These are phyloP conservation scores for Drosophila leonis DNA, from an alignment of 2,888 invertebrate species.

Conservation along the genomic window DNA sequence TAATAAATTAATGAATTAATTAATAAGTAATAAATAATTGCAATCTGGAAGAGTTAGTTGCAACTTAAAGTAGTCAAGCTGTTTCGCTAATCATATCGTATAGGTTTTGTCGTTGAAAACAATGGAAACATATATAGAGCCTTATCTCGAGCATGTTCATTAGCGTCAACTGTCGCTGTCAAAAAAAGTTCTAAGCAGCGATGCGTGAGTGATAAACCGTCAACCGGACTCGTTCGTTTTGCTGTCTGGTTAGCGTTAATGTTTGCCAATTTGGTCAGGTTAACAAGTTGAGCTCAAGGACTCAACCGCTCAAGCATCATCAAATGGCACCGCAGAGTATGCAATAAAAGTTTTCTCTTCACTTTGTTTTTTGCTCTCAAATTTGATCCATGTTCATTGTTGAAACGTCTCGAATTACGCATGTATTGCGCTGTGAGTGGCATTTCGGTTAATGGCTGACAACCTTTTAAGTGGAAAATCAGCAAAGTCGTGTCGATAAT, in stretches of 20 bases:
- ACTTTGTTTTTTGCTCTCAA: background rate
- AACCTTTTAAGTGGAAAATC: slow-evolving; percentile 58
- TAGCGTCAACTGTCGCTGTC: slow-evolving; percentile 36
- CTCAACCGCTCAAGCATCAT: slow-evolving; percentile 9
- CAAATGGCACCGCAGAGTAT: slow-evolving; percentile 41
- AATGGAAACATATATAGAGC: background rate
- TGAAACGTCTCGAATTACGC: slow-evolving; percentile 51
- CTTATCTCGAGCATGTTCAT: slow-evolving; percentile 31
- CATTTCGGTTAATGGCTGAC: slow-evolving; percentile 66
- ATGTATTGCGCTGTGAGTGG: slow-evolving; percentile 42
- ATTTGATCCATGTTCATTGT: slow-evolving; percentile 44
- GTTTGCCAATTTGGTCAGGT: slow-evolving; percentile 52
- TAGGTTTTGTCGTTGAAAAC: background rate
- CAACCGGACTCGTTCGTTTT: slow-evolving; percentile 37
- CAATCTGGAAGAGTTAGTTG: background rate
- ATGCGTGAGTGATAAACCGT: slow-evolving; percentile 37
- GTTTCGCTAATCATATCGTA: background rate
- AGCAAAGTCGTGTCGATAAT: slow-evolving; percentile 57
- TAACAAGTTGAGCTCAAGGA: slow-evolving; percentile 41
- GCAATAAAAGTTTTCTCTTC: slow-evolving; percentile 40
- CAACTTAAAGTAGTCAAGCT: background rate
- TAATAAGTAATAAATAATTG: background rate
- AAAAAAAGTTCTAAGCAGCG: slow-evolving; percentile 35
- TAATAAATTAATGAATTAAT: background rate
- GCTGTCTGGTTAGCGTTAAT: slow-evolving; percentile 44